Base-by-base conservation (phyloP, 2,113 vertebrate genomes). In the Gracilinanus agilis region DNA sequence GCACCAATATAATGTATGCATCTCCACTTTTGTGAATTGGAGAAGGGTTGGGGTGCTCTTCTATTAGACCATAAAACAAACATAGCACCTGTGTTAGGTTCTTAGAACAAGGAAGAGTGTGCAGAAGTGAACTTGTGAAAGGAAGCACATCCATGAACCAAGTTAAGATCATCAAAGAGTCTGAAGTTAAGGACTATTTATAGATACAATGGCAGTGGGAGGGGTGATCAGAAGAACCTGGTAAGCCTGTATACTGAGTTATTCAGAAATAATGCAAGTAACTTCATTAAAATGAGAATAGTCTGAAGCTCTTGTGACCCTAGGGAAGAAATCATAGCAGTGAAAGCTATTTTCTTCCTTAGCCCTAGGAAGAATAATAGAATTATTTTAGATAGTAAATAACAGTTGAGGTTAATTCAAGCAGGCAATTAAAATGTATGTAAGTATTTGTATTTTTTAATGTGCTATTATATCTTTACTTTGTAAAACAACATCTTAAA, bases 271-370 rank as follows among this genome's bases (percentile, higher is more conserved):
- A 29, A 25, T 90, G 53, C 53, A 75, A 44, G 83, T 21, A 27
- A 58, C 2, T 9, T 94, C n/a, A 34, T 0, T 54, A 8, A 16
- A 13, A 2, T 13, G 58, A 54, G 53, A 7, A 44, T 90, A n/a
- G 19, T 88, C 61, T 58, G 12, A 91, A 53, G 4, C 19, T 24
- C 89, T 34, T 61, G 27, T 75, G 54, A 75, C 3, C 21, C 34
- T 25, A 34, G 49, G 23, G 67, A 34, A 27, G 25, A 90, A 58
- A 27, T 49, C 53, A 49, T 1, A 21, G 34, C 2, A 89, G 4
- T 49, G 34, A 93, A 92, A 56, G 44, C 56, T 44, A 29, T 54
- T 91, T 91, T 90, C 13, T 94, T 75, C 34, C 6, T 90, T 40
- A 83, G 12, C 3, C 5, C n/a, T 44, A 16, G 1, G 12, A 56